phyloP scores from a whole-genome alignment of 2,888 invertebrate genomes.

The Drosophila hawaiiensis region DNA sequence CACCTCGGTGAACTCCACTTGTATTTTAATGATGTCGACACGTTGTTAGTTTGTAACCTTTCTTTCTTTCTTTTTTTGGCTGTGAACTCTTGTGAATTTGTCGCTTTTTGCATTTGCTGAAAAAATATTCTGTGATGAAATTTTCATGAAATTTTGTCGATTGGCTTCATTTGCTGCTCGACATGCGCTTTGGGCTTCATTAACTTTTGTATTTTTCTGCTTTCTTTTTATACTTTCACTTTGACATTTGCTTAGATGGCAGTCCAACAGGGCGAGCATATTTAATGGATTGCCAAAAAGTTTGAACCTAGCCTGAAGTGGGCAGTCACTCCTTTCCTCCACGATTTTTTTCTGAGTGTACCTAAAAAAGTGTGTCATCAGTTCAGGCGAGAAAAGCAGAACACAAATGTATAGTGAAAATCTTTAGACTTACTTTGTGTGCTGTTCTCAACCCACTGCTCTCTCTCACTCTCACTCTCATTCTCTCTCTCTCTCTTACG shows the following conservation, averaged over 20 bases:
- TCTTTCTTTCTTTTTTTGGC: neutral
- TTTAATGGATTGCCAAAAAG: slow-evolving; percentile 70
- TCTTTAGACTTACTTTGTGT: slow-evolving; percentile 29
- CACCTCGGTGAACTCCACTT: neutral
- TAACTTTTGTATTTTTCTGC: slow-evolving; percentile 53
- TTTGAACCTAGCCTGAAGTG: slow-evolving; percentile 29
- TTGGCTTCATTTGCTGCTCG: slow-evolving; percentile 72
- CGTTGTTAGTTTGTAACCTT: neutral
- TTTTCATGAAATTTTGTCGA: slow-evolving; percentile 39
- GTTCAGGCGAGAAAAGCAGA: slow-evolving; percentile 7
- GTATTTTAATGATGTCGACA: slow-evolving; percentile 23
- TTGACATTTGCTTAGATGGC: slow-evolving; percentile 49
- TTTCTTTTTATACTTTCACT: slow-evolving; percentile 9
- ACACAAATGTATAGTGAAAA: slow-evolving; percentile 12
- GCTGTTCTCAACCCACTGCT: neutral
- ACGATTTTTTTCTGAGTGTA: neutral
- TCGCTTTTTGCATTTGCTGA: slow-evolving; percentile 19
- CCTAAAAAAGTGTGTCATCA: slow-evolving; percentile 31
- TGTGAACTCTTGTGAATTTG: slow-evolving; percentile 1
- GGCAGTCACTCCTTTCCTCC: neutral
- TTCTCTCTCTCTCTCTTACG: too few species aligned
- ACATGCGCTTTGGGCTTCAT: slow-evolving; percentile 75
- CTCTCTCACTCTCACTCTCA: neutral
- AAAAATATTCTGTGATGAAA: slow-evolving; percentile 1
- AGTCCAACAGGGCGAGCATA: slow-evolving; percentile 47